Conservation (phyloP, 2,113 vertebrate genomes). For the Tenrec ecaudatus region DNA sequence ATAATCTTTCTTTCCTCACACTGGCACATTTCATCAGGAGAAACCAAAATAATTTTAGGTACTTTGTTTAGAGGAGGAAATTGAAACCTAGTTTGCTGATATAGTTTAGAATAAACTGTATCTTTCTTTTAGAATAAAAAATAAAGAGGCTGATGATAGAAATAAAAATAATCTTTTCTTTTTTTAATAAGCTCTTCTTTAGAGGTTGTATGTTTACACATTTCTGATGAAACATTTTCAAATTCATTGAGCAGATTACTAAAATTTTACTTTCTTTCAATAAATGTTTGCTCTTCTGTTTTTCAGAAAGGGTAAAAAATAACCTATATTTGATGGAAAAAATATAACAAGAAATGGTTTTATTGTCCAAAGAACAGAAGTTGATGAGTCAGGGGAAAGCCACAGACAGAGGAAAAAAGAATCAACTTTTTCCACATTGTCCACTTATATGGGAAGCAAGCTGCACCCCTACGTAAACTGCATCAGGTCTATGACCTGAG, state of each 20-base stretch:
- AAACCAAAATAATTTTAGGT: slow-evolving; percentile 45
- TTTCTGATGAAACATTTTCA: slow-evolving; percentile 53
- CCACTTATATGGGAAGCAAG: no score
- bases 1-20: slow-evolving; percentile 27
- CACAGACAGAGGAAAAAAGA: no score
- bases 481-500: no score
- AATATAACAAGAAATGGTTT: neutral
- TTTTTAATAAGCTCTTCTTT: neutral
- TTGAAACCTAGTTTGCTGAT: neutral
- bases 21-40: slow-evolving; percentile 21
- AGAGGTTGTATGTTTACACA: neutral
- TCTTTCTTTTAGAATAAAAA: slow-evolving; percentile 40
- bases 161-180: slow-evolving; percentile 31
- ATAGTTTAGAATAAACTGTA: neutral
- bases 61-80: slow-evolving; percentile 6
- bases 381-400: no score
- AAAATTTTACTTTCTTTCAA: neutral
- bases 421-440: no score
- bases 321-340: neutral
- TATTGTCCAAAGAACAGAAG: no score
- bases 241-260: neutral
- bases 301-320: neutral
- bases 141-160: neutral
- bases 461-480: no score
- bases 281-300: neutral